These are phyloP conservation scores for Podarcis cretensis DNA, from an alignment of 2,113 vertebrate genomes.

Conservation along the genomic window DNA sequence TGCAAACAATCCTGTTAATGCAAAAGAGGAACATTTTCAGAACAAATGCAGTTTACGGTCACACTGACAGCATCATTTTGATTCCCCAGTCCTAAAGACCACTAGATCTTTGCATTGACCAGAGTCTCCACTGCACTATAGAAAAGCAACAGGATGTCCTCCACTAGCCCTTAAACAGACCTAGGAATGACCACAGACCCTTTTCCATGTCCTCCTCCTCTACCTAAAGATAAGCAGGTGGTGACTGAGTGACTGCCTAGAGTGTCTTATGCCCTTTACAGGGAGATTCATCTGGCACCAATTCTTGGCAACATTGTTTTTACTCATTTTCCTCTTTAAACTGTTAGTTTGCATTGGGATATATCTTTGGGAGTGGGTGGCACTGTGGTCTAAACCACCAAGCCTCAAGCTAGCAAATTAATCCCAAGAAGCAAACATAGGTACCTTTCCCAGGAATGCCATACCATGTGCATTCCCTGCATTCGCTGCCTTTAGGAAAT, in stretches of 20 bases:
- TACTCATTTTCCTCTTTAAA: too few relatives aligned
- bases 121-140: neutral
- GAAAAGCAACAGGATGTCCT: neutral
- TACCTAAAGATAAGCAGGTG: neutral
- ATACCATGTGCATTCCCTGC: constrained; percentile 70
- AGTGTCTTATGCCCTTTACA: neutral
- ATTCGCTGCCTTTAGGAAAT: constrained; percentile 73
- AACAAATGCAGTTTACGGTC: neutral
- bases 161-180: neutral
- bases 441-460: constrained; percentile 76
- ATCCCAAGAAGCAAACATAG: constrained; percentile 27
- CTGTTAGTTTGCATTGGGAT: too few relatives aligned
- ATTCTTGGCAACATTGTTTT: too few relatives aligned
- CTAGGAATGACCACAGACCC: too few relatives aligned
- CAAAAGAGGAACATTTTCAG: neutral
- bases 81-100: neutral
- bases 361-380: too few relatives aligned
- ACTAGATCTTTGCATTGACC: neutral
- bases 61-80: neutral
- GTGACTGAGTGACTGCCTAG: neutral
- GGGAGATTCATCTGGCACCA: too few relatives aligned
- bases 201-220: neutral
- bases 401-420: neutral
- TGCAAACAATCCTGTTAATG: neutral
- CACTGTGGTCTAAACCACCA: too few relatives aligned